A percentile compares a stretch with the other conserved stretches of the same genome.
phyloP scores from a whole-genome alignment of 2,113 vertebrate genomes.

The Paedocypris sp. region DNA sequence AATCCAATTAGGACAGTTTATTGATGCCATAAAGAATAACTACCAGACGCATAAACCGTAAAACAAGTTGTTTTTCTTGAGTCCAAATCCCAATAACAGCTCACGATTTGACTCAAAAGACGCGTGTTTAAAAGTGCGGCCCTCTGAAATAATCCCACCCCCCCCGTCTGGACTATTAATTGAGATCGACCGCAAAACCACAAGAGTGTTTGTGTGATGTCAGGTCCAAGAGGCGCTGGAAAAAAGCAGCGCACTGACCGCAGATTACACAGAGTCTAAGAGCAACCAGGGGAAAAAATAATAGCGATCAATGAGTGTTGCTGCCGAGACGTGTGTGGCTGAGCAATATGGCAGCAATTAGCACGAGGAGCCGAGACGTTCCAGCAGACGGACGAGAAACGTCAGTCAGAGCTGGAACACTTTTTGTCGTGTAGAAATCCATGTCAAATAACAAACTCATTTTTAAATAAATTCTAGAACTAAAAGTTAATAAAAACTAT shows the following conservation, averaged over 20 bases:
- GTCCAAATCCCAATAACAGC: conserved; percentile 30
- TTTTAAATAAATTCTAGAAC: too few species aligned
- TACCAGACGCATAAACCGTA: conserved; percentile 38
- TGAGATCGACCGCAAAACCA: conserved; percentile 64
- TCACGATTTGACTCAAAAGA: conserved; percentile 52
- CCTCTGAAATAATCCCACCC: conserved; percentile 58
- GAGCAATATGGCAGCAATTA: conserved; percentile 41
- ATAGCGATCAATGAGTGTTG: conserved; percentile 34
- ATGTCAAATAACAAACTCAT: too few species aligned
- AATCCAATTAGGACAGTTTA: conserved; percentile 44
- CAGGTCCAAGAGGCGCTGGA: conserved; percentile 60
- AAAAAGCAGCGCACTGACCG: conserved; percentile 70
- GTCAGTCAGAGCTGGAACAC: conserved; percentile 35
- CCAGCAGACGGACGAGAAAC: conserved; percentile 29
- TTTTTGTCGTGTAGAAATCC: too few species aligned
- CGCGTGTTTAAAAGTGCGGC: conserved; percentile 65
- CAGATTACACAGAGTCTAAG: conserved; percentile 60
- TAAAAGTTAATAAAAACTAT: too few species aligned
- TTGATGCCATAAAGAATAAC: conserved; percentile 40
- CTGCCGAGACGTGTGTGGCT: conserved; percentile 31
- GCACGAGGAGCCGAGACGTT: conserved; percentile 34
- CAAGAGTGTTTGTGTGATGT: conserved; percentile 68
- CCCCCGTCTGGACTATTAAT: conserved; percentile 63
- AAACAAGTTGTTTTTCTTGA: conserved; percentile 38
- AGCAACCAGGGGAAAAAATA: conserved; percentile 38